Base-by-base conservation (phyloP, 2,888 invertebrate species). In the Microchrysa polita region DNA sequence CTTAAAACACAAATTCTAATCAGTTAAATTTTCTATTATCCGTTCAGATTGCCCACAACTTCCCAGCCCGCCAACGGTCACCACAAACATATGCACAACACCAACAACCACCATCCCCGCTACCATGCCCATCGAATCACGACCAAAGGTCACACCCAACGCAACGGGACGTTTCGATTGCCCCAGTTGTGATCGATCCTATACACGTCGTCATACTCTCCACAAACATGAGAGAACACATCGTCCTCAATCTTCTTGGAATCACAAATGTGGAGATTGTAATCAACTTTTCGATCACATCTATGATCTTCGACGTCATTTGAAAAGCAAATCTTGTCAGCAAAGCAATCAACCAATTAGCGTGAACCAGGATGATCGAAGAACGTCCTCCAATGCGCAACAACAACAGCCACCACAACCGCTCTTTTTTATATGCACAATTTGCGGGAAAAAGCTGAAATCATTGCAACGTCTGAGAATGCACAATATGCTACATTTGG, bases 261-360 rank as follows among this genome's bases (percentile, higher is more conserved):
- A 78, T 44, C 73, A 77, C n/a, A 77, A 78, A 44, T 79, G 79
- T n/a, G 77, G 77, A 0, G 76, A 78, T 40, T 79, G 79, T 57
- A 75, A 73, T 23, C 73, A 73, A 18, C 59, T 73, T 9, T 79
- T 79, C 61, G 73, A 74, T 57, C 69, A 73, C 1, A 73, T 79
- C 18, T 75, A 77, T 16, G 74, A 76, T 42, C 77, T 78, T 48
- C 75, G 76, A 9, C 65, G 75, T 14, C 79, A 77, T 73, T 61
- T 74, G 20, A 74, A 69, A 63, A 73, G 53, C 7, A 67, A 71
- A 10, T 55, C 74, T 42, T 77, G 77, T 42, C 16, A 63, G 10
- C 44, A 53, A 34, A 60, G 52, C 22, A 44, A 48, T 18, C 16
- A 65, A 12, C 7, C 44, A 4, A 0, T 14, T n/a, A 22, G 16